Evolutionary conservation across 1,140 invertebrate genomes (phyloP), one percentile per base, ranked within the genome.

Genomic region (Contarinia nasturtii): DNA sequence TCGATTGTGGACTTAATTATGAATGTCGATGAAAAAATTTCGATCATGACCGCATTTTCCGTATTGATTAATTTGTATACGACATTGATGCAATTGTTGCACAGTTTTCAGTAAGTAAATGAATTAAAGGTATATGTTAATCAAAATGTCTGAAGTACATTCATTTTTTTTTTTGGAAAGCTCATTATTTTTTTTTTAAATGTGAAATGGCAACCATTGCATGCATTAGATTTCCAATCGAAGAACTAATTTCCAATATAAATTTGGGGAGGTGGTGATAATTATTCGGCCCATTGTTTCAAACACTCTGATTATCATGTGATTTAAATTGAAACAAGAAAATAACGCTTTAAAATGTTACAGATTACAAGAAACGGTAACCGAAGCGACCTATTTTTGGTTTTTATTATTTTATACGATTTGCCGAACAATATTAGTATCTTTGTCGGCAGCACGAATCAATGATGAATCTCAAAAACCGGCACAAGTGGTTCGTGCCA

Each of bases 401-500:
- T 47, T 33, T 20, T 37, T 33, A 37, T 20, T 47, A 37, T 47
- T 19, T 10, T 47, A 19, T 37, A 15, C 37, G 12, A 17, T 47
- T 8, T 7, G 34, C 8, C 33, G 46, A 3, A 37, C 22, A 5
- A 3, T 47, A 10, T 11, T 22, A 12, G 46, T 47, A 2, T 36
- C 36, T 8, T 17, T 47, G 12, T 19, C 7, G 15, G 46, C 46
- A 2, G n/a, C 46, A 2, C 37, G 22, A 37, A 47, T 47, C 11
- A 12, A 47, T 20, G 46, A 47, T 21, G 46, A 47, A 40, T 47
- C 46, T 2, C 37, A 38, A n/a, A 36, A 27, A 33, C 46, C 46
- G 3, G 21, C 21, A 2, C 11, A 7, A n/a, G 18, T 37, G 2
- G 3, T 47, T 19, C 14, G 46, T 10, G 14, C 15, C 12, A 47